Evolutionary conservation across 2,888 invertebrate genomes (phyloP).

Genomic region (Synanthedon formicaeformis): DNA sequence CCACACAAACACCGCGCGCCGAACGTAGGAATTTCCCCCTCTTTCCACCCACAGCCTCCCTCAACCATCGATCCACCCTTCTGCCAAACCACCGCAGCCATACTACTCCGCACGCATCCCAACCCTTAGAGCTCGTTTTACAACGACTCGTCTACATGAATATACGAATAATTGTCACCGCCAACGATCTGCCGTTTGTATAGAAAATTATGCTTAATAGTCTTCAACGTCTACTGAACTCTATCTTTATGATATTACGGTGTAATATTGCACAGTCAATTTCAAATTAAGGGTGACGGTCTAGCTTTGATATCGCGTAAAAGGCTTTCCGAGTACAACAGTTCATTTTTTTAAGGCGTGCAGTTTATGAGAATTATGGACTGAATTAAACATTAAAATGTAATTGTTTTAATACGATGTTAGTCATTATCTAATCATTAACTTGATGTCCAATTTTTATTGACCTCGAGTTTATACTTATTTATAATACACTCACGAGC

Average conservation of each 20-base stretch:
- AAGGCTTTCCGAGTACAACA: too few relatives aligned
- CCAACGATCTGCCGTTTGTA: slow-evolving; percentile 25
- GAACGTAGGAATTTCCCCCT: slow-evolving; percentile 33
- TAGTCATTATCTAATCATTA: too few relatives aligned
- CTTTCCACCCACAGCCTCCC: slow-evolving; percentile 20
- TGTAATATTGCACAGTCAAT: background rate
- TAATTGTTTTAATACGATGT: too few relatives aligned
- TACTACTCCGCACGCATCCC: background rate
- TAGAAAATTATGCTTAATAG: slow-evolving; percentile 12
- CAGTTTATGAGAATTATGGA: too few relatives aligned
- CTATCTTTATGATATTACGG: slow-evolving; percentile 4
- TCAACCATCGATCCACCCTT: slow-evolving; percentile 56
- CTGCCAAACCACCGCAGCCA: background rate
- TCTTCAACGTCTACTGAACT: slow-evolving; percentile 27
- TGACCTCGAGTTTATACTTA: too few relatives aligned
- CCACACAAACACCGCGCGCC: slow-evolving; percentile 5
- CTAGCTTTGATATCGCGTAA: too few relatives aligned
- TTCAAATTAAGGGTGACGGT: too few relatives aligned
- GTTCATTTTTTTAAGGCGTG: too few relatives aligned
- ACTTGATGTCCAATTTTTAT: too few relatives aligned
- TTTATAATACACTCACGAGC: too few relatives aligned
- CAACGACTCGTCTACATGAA: background rate
- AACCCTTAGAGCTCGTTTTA: background rate
- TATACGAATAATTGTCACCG: slow-evolving; percentile 10
- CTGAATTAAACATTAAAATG: too few relatives aligned